Percentiles rank a stretch among this genome's conserved stretches.
Conservation (phyloP, 2,888 invertebrate species). For the Thalpophila matura region DNA sequence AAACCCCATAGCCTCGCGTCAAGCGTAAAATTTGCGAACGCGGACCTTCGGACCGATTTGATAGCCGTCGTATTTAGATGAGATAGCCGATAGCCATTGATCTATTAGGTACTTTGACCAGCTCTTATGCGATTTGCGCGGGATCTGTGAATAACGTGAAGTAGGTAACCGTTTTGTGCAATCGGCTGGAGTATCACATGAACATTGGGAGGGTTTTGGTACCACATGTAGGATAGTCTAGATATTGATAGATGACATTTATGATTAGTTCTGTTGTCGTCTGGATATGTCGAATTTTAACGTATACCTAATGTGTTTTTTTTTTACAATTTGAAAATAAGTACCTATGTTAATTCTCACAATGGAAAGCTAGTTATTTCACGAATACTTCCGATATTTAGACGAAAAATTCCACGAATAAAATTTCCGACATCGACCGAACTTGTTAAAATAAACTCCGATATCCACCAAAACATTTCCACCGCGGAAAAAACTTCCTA, state of each 20-base stretch:
- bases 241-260: conserved; percentile 6
- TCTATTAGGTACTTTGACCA: conserved; percentile 51
- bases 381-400: conserved; percentile 5
- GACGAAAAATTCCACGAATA: conserved; percentile 27
- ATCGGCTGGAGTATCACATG: conserved; percentile 28
- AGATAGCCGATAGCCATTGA: conserved; percentile 54
- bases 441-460: conserved; percentile 62
- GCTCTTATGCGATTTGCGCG: conserved; percentile 60
- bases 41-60: conserved; percentile 22
- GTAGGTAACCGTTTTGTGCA: conserved; percentile 49
- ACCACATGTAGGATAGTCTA: conserved; percentile 7
- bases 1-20: conserved; percentile 8
- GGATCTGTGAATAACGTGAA: conserved; percentile 55
- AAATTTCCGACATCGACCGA: conserved; percentile 40
- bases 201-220: conserved; percentile 11
- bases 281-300: not conserved
- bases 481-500: conserved; percentile 68
- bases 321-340: not conserved
- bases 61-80: conserved; percentile 54
- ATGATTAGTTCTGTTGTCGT: not conserved
- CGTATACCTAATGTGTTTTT: too few relatives aligned
- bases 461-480: conserved; percentile 58
- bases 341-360: not conserved
- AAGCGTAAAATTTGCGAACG: conserved; percentile 36
- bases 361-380: not conserved